phyloP scores from a whole-genome alignment of 2,888 invertebrate species.

The Lochmaea capreae region DNA sequence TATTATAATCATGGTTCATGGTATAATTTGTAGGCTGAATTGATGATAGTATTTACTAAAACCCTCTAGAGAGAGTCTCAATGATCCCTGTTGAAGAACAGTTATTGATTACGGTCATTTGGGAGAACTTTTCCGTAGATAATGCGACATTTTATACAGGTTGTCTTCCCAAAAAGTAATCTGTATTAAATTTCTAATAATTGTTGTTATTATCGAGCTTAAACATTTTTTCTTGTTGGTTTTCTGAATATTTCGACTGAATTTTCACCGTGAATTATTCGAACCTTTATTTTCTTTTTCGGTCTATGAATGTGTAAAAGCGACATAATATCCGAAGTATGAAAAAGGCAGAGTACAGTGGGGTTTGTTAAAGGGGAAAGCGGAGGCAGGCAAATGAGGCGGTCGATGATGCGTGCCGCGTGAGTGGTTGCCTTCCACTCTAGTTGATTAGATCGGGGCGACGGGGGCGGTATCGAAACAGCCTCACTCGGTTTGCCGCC shows the following conservation, averaged over 20 bases:
- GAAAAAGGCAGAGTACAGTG: constrained; percentile 23
- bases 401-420: constrained; percentile 56
- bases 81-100: constrained; percentile 43
- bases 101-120: constrained; percentile 33
- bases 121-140: not conserved
- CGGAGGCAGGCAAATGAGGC: constrained; percentile 55
- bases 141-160: constrained; percentile 2
- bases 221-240: not conserved
- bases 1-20: constrained; percentile 56
- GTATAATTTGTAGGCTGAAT: constrained; percentile 60
- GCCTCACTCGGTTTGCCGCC: constrained; percentile 45
- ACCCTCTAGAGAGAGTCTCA: constrained; percentile 50
- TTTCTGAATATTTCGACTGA: not conserved
- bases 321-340: constrained; percentile 25
- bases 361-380: constrained; percentile 15
- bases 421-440: constrained; percentile 52
- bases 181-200: too few species aligned
- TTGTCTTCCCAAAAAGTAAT: not conserved
- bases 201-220: too few species aligned
- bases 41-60: constrained; percentile 59
- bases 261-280: not conserved
- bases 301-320: constrained; percentile 13
- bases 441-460: constrained; percentile 55
- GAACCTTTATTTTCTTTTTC: not conserved
- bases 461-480: constrained; percentile 44